Evolutionary conservation across 1,140 invertebrate genomes (phyloP).

Genomic region (Drosophila watanabei): DNA sequence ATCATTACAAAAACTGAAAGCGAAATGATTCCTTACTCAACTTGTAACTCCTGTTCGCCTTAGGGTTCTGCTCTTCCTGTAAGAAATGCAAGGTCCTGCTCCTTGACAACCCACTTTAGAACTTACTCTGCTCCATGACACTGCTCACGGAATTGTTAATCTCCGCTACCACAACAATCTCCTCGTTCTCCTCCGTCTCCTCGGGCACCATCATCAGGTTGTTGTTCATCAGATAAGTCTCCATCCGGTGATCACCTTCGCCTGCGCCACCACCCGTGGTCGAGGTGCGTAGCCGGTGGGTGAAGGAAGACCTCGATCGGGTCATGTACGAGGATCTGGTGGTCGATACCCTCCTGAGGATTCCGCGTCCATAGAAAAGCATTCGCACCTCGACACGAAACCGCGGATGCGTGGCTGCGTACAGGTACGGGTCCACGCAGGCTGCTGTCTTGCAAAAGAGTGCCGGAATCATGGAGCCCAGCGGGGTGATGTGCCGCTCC

Average conservation of each 20-base stretch:
- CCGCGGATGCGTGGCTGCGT: conserved; percentile 90
- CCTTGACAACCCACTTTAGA: conserved; percentile 19
- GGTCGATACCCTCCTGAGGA: conserved; percentile 62
- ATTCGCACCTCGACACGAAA: conserved; percentile 88
- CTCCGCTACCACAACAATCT: conserved; percentile 72
- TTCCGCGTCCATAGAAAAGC: conserved; percentile 66
- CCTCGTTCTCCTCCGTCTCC: conserved; percentile 78
- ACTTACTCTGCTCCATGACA: conserved; percentile 74
- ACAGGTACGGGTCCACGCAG: conserved; percentile 91
- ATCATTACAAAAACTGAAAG: neutral
- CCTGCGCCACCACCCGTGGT: neutral
- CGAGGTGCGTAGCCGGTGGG: conserved; percentile 55
- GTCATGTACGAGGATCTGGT: conserved; percentile 78
- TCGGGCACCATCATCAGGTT: conserved; percentile 80
- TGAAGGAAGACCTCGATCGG: conserved; percentile 71
- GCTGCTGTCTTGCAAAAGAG: conserved; percentile 91
- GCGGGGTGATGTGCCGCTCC: conserved; percentile 88
- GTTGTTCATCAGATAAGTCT: conserved; percentile 67
- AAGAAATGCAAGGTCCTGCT: neutral
- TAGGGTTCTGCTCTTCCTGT: neutral
- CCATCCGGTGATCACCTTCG: conserved; percentile 48
- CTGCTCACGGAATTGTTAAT: conserved; percentile 54
- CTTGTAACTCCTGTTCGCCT: neutral
- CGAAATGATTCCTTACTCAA: neutral
- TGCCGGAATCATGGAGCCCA: conserved; percentile 91